These are phyloP conservation scores for Alces alces DNA, from an alignment of 2,113 vertebrate species.

Conservation along the genomic window DNA sequence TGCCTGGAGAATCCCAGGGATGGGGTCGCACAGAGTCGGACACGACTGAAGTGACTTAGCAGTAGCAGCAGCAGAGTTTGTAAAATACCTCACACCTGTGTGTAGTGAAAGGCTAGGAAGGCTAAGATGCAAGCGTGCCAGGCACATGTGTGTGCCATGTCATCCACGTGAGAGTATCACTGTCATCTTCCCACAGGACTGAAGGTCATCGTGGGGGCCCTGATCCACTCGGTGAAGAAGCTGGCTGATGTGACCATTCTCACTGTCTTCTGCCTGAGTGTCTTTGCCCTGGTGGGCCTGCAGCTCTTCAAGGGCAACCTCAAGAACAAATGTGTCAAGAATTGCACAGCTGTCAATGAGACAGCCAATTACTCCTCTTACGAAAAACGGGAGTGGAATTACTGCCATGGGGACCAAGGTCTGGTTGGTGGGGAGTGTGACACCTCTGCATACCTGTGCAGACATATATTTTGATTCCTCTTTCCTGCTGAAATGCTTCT, in stretches of 20 bases:
- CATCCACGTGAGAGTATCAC: conserved; percentile 13
- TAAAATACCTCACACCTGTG: background rate
- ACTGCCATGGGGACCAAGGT: conserved; percentile 76
- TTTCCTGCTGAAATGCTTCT: background rate
- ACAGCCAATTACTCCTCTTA: conserved; percentile 67
- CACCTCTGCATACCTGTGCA: no score
- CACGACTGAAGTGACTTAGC: no score
- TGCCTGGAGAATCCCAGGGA: no score
- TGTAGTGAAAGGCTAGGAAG: no score
- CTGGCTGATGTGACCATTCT: conserved; percentile 95
- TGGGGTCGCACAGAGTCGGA: no score
- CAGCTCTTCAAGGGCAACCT: conserved; percentile 98
- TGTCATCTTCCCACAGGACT: conserved; percentile 83
- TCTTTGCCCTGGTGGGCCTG: conserved; percentile 95
- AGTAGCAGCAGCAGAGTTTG: no score
- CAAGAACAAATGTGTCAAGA: conserved; percentile 89
- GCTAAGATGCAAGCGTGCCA: background rate
- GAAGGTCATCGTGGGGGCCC: conserved; percentile 95
- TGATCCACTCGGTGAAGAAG: conserved; percentile 97
- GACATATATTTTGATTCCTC: background rate
- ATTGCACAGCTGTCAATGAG: conserved; percentile 67
- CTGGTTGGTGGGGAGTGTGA: background rate
- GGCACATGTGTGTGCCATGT: fast-evolving
- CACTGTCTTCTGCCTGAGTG: conserved; percentile 94
- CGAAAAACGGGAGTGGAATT: conserved; percentile 76